Percentiles rank a stretch among this genome's conserved stretches.
Evolutionary conservation across 2,797 vertebrate genomes (phyloP).

Genomic region (Delichon dasypus): DNA sequence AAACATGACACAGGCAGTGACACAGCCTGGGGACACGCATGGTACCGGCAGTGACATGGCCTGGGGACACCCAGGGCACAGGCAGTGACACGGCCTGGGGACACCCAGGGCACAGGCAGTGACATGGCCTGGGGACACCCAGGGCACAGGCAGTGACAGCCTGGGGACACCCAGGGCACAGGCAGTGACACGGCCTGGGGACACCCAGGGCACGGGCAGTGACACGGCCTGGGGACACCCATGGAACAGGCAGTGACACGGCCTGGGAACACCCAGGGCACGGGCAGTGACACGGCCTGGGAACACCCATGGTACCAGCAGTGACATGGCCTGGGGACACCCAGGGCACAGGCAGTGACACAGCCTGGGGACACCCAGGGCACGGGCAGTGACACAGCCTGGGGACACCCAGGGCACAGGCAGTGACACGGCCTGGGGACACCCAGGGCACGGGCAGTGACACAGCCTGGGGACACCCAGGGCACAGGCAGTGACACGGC

Average conservation of each 20-base stretch:
- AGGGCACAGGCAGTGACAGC: accelerated
- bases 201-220: not conserved
- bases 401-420: not conserved
- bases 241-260: too few relatives aligned
- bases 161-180: accelerated
- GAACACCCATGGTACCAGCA: not conserved
- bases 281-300: not conserved
- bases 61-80: accelerated
- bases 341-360: not conserved
- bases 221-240: not conserved
- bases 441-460: accelerated
- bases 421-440: not conserved
- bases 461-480: accelerated
- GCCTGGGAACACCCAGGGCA: not conserved
- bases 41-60: accelerated
- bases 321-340: not conserved
- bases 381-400: not conserved
- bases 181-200: not conserved
- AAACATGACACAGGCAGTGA: conserved; percentile 31
- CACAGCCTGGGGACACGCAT: not conserved
- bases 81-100: not conserved
- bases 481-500: too few relatives aligned
- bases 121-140: not conserved
- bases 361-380: not conserved
- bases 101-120: not conserved